Percentiles rank a stretch among this genome's conserved stretches.
phyloP scores from a whole-genome alignment of 2,797 vertebrate species.

The Otus scops region DNA sequence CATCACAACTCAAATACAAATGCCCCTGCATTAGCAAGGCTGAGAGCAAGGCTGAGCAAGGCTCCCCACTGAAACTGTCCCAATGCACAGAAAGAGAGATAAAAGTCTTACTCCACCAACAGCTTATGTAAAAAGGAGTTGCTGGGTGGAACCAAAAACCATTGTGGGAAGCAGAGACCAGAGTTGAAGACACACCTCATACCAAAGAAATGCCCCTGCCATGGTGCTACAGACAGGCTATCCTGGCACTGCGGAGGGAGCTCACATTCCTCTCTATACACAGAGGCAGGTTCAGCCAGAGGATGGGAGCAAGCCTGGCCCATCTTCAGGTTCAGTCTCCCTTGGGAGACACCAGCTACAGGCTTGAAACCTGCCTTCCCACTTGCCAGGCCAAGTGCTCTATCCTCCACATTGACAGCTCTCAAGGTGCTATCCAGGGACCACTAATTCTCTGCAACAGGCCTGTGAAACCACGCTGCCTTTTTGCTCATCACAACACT shows the following conservation, averaged over 20 bases:
- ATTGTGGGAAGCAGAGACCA: not conserved
- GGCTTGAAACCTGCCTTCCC: not conserved
- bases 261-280: not conserved
- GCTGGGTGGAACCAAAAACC: not conserved
- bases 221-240: not conserved
- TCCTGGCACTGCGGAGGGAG: not conserved
- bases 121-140: not conserved
- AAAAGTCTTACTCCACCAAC: not conserved
- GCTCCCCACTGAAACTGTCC: not conserved
- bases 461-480: not conserved
- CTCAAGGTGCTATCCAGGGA: not conserved
- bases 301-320: not conserved
- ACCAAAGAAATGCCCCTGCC: not conserved
- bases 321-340: not conserved
- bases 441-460: not conserved
- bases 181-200: not conserved
- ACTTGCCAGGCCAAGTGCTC: not conserved
- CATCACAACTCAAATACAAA: not conserved
- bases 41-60: not conserved
- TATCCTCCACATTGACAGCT: not conserved
- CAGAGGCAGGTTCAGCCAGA: not conserved
- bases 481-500: not conserved
- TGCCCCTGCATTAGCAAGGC: not conserved
- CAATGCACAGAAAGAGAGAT: fast-evolving
- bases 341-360: not conserved